phyloP scores from a whole-genome alignment of 2,113 vertebrate species.

The Microcebus ravelobensis region DNA sequence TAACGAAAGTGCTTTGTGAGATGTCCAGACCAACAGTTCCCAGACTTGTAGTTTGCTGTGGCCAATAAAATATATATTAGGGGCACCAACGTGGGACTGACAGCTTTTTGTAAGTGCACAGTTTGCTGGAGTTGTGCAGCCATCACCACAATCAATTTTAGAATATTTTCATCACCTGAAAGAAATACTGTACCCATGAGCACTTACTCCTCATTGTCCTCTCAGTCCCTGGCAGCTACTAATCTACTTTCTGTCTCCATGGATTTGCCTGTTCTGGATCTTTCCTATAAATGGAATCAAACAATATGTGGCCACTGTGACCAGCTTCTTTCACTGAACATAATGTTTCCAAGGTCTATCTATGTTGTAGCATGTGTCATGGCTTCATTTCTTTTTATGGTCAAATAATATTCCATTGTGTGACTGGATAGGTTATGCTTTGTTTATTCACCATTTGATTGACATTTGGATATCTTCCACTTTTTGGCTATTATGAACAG shows the following conservation, averaged over 20 bases:
- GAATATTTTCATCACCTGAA: neutral
- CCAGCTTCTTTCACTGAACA: neutral
- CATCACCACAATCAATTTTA: neutral
- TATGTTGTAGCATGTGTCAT: neutral
- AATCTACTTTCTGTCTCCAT: neutral
- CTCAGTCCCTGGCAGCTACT: neutral
- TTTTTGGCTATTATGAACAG: neutral
- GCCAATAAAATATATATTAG: neutral
- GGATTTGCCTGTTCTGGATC: neutral
- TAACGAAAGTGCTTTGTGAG: neutral
- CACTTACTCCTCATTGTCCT: neutral
- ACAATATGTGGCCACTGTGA: neutral
- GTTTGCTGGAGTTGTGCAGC: neutral
- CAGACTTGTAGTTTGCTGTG: neutral
- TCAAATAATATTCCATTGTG: neutral
- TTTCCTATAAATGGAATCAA: neutral
- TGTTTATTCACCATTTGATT: neutral
- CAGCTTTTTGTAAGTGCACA: neutral
- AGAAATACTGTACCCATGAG: neutral
- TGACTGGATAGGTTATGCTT: neutral
- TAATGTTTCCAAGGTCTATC: neutral
- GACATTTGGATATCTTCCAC: neutral
- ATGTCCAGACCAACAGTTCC: neutral
- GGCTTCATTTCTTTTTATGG: neutral
- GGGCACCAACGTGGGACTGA: neutral